Conservation (phyloP, 2,797 vertebrate species). For the Sus cebifrons region DNA sequence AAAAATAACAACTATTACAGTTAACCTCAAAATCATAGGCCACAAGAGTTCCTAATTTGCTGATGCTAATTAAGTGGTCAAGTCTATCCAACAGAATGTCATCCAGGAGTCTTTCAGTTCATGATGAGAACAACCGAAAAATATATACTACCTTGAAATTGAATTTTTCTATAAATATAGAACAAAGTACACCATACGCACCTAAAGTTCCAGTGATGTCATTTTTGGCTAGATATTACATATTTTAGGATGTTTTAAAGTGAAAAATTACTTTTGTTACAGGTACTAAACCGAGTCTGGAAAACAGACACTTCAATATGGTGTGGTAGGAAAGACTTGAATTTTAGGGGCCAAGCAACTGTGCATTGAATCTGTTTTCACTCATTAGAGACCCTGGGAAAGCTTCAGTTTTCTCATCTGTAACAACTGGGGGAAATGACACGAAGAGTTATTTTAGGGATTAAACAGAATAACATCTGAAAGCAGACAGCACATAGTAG, state of each 20-base stretch:
- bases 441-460: background rate
- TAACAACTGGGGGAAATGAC: background rate
- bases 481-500: background rate
- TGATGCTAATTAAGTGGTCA: constrained; percentile 58
- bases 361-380: background rate
- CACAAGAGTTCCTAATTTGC: constrained; percentile 45
- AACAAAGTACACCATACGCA: background rate
- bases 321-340: background rate
- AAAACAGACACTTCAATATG: constrained; percentile 7
- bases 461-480: constrained; percentile 1
- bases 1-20: constrained; percentile 74
- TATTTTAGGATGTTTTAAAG: constrained; percentile 48
- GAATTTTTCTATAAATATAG: constrained; percentile 35
- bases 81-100: constrained; percentile 14
- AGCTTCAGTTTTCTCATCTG: background rate
- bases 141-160: background rate
- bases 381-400: background rate
- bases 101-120: constrained; percentile 6
- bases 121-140: background rate
- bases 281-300: background rate
- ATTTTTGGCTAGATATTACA: constrained; percentile 33
- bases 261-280: background rate
- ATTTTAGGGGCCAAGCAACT: background rate
- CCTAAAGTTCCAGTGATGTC: constrained; percentile 7
- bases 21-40: constrained; percentile 63